phyloP scores from a whole-genome alignment of 2,888 invertebrate genomes.

The Psylliodes chrysocephalus region DNA sequence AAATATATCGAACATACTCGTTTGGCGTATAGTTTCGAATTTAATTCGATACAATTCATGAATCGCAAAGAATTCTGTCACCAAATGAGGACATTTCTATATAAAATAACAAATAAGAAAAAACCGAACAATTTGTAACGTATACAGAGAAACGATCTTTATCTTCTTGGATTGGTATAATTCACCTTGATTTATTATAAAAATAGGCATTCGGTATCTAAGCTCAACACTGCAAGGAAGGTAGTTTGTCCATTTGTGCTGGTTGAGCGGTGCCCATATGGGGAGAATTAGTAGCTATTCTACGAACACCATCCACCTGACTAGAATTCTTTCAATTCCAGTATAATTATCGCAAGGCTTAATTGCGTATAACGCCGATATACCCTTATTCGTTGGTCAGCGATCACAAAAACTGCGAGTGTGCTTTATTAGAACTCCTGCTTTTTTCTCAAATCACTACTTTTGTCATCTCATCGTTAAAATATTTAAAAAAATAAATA shows the following conservation, averaged over 20 bases:
- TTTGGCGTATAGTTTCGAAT: background rate
- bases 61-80: slow-evolving; percentile 21
- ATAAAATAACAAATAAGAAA: slow-evolving; percentile 28
- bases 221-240: slow-evolving; percentile 55
- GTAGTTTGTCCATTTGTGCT: slow-evolving; percentile 55
- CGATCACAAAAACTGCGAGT: slow-evolving; percentile 36
- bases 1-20: background rate
- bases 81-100: slow-evolving; percentile 37
- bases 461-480: slow-evolving; percentile 33
- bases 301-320: slow-evolving; percentile 59
- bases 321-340: slow-evolving; percentile 55
- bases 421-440: slow-evolving; percentile 41
- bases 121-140: slow-evolving; percentile 47
- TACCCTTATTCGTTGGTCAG: slow-evolving; percentile 45
- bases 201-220: slow-evolving; percentile 57
- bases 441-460: slow-evolving; percentile 42
- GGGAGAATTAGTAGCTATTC: slow-evolving; percentile 53
- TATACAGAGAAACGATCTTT: slow-evolving; percentile 45
- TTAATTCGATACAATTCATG: background rate
- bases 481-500: too few relatives aligned
- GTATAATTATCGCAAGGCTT: slow-evolving; percentile 52
- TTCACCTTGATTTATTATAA: slow-evolving; percentile 58
- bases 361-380: slow-evolving; percentile 52
- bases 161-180: slow-evolving; percentile 42
- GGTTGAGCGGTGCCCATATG: slow-evolving; percentile 55